phyloP scores from a whole-genome alignment of 1,140 invertebrate species.

The Sycobia sp. region DNA sequence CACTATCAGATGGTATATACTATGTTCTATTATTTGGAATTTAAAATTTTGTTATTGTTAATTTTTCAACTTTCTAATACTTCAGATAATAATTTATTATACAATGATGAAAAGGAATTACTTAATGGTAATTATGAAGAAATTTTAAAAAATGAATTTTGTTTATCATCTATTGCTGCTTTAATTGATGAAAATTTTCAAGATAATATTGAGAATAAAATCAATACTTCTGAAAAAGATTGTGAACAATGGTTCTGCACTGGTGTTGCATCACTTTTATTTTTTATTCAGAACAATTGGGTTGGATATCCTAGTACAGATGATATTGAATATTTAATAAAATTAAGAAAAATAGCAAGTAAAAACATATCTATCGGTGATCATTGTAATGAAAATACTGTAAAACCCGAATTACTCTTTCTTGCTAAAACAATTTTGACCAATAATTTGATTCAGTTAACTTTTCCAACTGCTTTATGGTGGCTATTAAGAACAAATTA shows the following conservation, averaged over 20 bases:
- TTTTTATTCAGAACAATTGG: slow-evolving; percentile 83
- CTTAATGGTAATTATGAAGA: slow-evolving; percentile 37
- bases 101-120: slow-evolving; percentile 22
- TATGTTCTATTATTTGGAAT: background rate
- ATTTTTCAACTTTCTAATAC: slow-evolving; percentile 14
- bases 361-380: slow-evolving; percentile 44
- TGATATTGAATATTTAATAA: slow-evolving; percentile 56
- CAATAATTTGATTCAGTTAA: slow-evolving; percentile 54
- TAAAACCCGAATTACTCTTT: slow-evolving; percentile 69
- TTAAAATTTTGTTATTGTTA: background rate
- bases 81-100: slow-evolving; percentile 25
- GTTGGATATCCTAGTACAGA: slow-evolving; percentile 68
- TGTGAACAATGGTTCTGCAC: slow-evolving; percentile 51
- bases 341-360: slow-evolving; percentile 67
- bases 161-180: slow-evolving; percentile 5
- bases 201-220: slow-evolving; percentile 31
- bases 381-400: slow-evolving; percentile 66
- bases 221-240: slow-evolving; percentile 27
- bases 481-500: slow-evolving; percentile 75
- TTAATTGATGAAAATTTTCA: slow-evolving; percentile 32
- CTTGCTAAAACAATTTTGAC: slow-evolving; percentile 70
- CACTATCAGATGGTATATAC: slow-evolving; percentile 22
- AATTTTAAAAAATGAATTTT: slow-evolving; percentile 34
- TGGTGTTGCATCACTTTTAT: slow-evolving; percentile 68
- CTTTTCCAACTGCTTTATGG: slow-evolving; percentile 66